These are phyloP conservation scores for Cyprinus carpio DNA, from an alignment of 2,113 vertebrate species.

Conservation along the genomic window DNA sequence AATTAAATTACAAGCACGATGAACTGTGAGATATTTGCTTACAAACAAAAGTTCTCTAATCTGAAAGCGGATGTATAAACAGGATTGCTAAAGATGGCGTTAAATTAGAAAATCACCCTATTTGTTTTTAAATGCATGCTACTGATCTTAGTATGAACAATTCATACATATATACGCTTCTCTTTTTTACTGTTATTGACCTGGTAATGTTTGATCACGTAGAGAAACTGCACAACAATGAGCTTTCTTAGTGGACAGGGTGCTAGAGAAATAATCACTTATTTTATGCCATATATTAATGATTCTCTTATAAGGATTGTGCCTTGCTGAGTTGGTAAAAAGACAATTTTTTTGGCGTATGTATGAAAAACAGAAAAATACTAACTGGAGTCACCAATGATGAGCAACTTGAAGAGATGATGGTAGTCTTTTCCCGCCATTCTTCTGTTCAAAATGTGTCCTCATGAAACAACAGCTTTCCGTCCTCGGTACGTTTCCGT, in stretches of 20 bases:
- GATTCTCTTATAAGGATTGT: neutral
- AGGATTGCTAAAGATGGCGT: neutral
- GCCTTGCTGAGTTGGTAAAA: neutral
- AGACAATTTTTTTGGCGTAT: neutral
- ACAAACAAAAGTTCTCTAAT: neutral
- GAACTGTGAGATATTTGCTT: neutral
- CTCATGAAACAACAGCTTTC: conserved; percentile 15
- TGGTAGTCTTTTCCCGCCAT: conserved; percentile 85
- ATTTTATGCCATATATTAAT: neutral
- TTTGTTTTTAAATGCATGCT: neutral
- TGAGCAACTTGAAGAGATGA: conserved; percentile 85
- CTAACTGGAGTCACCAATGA: conserved; percentile 86
- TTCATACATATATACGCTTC: neutral
- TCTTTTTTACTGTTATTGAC: neutral
- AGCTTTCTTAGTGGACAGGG: neutral
- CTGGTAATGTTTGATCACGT: neutral
- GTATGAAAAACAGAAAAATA: conserved; percentile 49
- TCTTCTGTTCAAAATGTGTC: conserved; percentile 20
- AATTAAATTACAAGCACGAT: neutral
- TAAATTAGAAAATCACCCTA: neutral
- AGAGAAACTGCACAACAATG: neutral
- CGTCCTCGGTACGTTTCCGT: neutral
- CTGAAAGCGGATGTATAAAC: neutral
- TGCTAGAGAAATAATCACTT: neutral
- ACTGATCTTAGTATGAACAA: neutral